Evolutionary conservation across 2,113 vertebrate genomes (phyloP), one percentile per base, ranked within the genome.

Genomic region (Xenopus laevis): DNA sequence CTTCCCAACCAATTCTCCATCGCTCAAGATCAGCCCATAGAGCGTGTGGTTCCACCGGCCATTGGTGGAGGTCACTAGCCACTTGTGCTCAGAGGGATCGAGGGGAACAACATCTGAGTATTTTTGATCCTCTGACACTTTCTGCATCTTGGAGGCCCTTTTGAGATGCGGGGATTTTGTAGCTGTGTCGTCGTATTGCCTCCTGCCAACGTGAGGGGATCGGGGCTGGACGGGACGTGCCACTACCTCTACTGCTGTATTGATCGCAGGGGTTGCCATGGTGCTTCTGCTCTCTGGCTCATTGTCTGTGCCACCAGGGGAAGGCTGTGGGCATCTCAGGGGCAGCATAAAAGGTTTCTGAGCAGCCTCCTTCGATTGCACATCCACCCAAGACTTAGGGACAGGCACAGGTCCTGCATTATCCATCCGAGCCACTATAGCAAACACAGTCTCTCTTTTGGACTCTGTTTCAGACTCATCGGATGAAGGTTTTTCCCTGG

Each of bases 21-120:
- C 94, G 0, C 72, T 84, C 79, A 98, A 84, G 62, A 98, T 84
- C 55, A 98, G 85, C n/a, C 95, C 94, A 0, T 94, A 91, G 1
- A 94, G 89, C 57, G 91, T 92, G 57, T 83, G 89, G 0, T 82
- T 85, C 97, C 96, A 98, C 27, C 87, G 93, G 21, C 96, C 96
- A 0, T 83, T 57, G 0, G 96, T 93, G 0, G 85, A 85, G 52
- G 85, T 87, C 46, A 97, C 87, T 73, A 98, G 80, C 96, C 95
- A 98, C 67, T 91, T 81, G 20, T 98, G 97, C 79, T 97, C 96
- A 0, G 80, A 50, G 0, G 86, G 81, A 20, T 97, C 95, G 80
- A 98, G 72, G 0, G 92, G 92, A 45, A 93, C 82, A 1, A 61
- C 12, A 0, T 87, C 79, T 0, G 83, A 61, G 5, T 84, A 80